Evolutionary conservation across 2,113 vertebrate genomes (phyloP).

Genomic region (Echinops telfairi): DNA sequence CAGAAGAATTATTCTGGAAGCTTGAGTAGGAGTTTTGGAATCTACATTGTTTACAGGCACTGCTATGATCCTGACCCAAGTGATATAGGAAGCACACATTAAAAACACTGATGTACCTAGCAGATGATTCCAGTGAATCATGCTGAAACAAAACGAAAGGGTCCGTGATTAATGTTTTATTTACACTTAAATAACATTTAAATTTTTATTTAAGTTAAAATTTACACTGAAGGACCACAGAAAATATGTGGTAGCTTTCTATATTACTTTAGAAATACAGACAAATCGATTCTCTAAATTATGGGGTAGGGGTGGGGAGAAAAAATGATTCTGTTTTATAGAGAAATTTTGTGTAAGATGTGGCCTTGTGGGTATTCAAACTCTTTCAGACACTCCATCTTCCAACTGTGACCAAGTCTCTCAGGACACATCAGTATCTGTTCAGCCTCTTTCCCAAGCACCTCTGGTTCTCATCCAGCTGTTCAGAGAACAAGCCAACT

Average conservation of each 20-base stretch:
- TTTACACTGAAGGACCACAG: neutral
- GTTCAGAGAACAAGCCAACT: slow-evolving; percentile 64
- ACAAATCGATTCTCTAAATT: neutral
- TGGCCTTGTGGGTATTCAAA: neutral
- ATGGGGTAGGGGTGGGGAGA: neutral
- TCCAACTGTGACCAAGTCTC: slow-evolving; percentile 71
- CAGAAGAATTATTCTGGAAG: neutral
- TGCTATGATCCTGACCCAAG: neutral
- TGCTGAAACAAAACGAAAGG: neutral
- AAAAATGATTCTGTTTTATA: neutral
- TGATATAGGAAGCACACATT: neutral
- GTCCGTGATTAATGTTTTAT: neutral
- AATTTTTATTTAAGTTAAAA: too few species aligned
- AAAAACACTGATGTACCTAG: neutral
- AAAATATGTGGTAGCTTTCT: neutral
- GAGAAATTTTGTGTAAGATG: slow-evolving; percentile 16
- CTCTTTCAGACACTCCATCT: neutral
- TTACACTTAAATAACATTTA: too few species aligned
- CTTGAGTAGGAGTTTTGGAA: neutral
- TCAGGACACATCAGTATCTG: neutral
- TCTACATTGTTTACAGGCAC: neutral
- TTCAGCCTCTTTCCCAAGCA: slow-evolving; percentile 65
- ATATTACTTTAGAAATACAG: neutral
- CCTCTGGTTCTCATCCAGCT: slow-evolving; percentile 55
- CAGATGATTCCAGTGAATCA: neutral